Conservation (phyloP, 1,140 invertebrate genomes). For the Steinernema khuongi region DNA sequence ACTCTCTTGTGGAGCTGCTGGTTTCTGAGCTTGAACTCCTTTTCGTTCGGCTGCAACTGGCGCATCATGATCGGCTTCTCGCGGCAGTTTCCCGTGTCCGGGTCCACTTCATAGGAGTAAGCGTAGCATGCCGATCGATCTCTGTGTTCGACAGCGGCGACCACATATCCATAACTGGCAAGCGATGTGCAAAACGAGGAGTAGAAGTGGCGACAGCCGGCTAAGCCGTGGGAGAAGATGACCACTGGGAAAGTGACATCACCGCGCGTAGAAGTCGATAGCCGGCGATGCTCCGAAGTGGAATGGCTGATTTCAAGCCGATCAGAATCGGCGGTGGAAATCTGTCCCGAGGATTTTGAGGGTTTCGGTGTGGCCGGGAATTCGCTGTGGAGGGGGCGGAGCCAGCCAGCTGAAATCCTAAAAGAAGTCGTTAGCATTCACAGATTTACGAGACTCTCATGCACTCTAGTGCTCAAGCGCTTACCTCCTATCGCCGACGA, state of each 20-base stretch:
- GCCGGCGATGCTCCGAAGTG: constrained; percentile 14
- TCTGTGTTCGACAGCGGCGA: constrained; percentile 66
- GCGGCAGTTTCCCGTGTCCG: constrained; percentile 35
- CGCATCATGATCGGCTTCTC: constrained; percentile 40
- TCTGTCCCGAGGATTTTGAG: neutral
- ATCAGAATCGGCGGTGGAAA: neutral
- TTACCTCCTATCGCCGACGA: constrained; percentile 59
- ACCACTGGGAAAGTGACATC: constrained; percentile 64
- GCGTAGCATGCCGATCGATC: constrained; percentile 51
- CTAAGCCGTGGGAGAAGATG: constrained; percentile 69
- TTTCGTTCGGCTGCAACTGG: constrained; percentile 44
- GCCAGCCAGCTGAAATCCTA: constrained; percentile 41
- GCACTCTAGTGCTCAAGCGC: neutral
- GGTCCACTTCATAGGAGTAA: constrained; percentile 43
- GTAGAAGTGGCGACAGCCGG: constrained; percentile 66
- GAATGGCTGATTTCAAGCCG: constrained; percentile 13
- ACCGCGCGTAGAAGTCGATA: constrained; percentile 43
- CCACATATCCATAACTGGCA: constrained; percentile 68
- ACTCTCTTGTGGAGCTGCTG: constrained; percentile 62
- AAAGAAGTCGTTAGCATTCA: constrained; percentile 9
- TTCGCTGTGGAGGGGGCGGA: constrained; percentile 25
- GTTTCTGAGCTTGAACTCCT: constrained; percentile 60
- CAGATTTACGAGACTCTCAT: neutral
- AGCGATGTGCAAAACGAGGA: constrained; percentile 66
- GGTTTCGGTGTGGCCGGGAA: constrained; percentile 10